phyloP scores from a whole-genome alignment of 2,888 invertebrate genomes.

The Trichopoda pennipes region DNA sequence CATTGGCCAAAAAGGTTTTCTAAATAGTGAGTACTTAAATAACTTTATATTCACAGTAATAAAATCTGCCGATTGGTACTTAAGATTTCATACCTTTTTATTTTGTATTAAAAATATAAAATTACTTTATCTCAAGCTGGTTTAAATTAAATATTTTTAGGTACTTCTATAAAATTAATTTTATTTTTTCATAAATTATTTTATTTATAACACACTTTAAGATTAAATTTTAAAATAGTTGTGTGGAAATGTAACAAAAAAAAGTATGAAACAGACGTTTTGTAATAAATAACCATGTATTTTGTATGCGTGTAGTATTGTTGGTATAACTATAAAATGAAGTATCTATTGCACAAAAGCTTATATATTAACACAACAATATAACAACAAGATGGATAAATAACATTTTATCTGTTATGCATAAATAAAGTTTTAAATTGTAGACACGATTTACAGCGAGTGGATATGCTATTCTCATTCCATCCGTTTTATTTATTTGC shows the following conservation, averaged over 20 bases:
- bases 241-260: not conserved
- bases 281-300: constrained; percentile 5
- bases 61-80: too few relatives aligned
- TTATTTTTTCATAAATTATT: not conserved
- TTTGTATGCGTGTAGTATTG: not conserved
- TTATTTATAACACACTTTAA: not conserved
- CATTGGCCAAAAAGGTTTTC: too few relatives aligned
- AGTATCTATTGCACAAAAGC: not conserved
- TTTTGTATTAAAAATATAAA: too few relatives aligned
- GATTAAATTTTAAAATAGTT: constrained; percentile 13
- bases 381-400: constrained; percentile 16
- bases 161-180: not conserved
- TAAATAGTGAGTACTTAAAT: too few relatives aligned
- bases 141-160: too few relatives aligned
- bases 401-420: constrained; percentile 8
- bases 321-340: not conserved
- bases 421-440: not conserved
- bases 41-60: too few relatives aligned
- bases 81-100: too few relatives aligned
- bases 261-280: constrained; percentile 8
- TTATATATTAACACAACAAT: not conserved
- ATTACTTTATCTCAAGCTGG: too few relatives aligned
- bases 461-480: not conserved
- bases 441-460: not conserved
- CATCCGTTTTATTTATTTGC: constrained; percentile 22